Base-by-base conservation (phyloP, 2,797 vertebrate genomes). In the Ptychadena robeensis region DNA sequence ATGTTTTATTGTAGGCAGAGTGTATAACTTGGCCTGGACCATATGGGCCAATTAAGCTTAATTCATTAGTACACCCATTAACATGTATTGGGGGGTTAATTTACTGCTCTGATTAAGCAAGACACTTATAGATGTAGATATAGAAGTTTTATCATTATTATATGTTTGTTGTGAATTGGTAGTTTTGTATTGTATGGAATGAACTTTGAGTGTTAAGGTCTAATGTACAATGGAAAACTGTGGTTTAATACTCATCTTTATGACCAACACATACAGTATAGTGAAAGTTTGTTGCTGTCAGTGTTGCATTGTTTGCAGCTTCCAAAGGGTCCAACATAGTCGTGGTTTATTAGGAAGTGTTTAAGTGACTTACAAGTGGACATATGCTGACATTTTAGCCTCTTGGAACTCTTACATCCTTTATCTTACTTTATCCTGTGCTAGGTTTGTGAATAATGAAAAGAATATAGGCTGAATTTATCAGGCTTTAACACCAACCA, bases 101-200 rank as follows among this genome's bases (percentile, higher is more conserved):
- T 66, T 48, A 12, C 74, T 30, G 28, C 40, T 65, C 44, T 65
- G 12, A 6, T 38, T 5, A 64, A 18, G 44, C 44, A 53, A 53
- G 15, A 22, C 6, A 7, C 44, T 18, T 61, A 37, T 73, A 18
- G 4, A 40, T 67, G 6, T 34, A n/a, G n/a, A n/a, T n/a, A n/a
- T n/a, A n/a, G n/a, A n/a, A n/a, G n/a, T n/a, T n/a, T n/a, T 64
- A 66, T 61, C 12, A 5, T 64, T 27, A 27, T 14, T 31, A 15
- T 67, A 67, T 65, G 37, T 66, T 38, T 32, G 27, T 48, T 10
- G 34, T 78, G n/a, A 67, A 34, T 53, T 67, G 9, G 14, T 65
- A 44, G 9, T 35, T 65, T 65, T 65, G 38, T 6, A 65, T 25
- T 27, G n/a, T 74, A n/a, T n/a, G 1, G 44, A 48, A 48, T 53